A percentile compares a stretch with the other conserved stretches of the same genome.
These are phyloP conservation scores for Meandrina meandrites DNA, from an alignment of 92 coral and sea anemone species.

Conservation along the genomic window DNA sequence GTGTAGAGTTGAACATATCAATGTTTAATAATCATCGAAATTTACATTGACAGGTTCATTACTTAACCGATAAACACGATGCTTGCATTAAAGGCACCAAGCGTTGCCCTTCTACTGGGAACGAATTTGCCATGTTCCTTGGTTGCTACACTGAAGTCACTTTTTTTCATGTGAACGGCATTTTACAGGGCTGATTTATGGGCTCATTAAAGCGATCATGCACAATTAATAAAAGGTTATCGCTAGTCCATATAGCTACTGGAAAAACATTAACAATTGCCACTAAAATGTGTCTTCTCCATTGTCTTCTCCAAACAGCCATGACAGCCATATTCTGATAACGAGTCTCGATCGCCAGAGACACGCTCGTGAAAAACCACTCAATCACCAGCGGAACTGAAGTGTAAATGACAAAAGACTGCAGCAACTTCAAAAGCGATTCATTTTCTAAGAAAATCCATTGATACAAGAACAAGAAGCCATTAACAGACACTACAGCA, in stretches of 20 bases:
- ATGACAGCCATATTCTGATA: conserved; percentile 49
- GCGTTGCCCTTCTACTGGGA: too few species aligned
- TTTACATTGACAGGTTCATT: too few species aligned
- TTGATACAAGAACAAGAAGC: background rate
- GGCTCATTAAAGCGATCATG: background rate
- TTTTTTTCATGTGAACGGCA: background rate
- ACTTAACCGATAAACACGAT: too few species aligned
- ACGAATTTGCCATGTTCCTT: too few species aligned
- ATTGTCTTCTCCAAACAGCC: conserved; percentile 41
- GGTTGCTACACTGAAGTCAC: too few species aligned
- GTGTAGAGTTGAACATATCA: too few species aligned
- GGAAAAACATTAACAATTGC: background rate
- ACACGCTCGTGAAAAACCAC: conserved; percentile 48
- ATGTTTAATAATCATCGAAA: too few species aligned
- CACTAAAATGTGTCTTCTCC: conserved; percentile 28
- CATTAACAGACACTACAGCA: conserved; percentile 33
- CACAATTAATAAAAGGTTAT: background rate
- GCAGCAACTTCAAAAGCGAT: background rate
- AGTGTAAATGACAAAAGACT: background rate
- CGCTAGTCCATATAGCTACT: background rate
- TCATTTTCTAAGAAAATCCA: background rate
- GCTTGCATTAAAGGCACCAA: too few species aligned
- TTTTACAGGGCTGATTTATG: background rate
- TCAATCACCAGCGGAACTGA: conserved; percentile 7
- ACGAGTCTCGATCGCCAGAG: conserved; percentile 38